Conservation (phyloP, 2,797 vertebrate genomes). For the Paguma larvata region DNA sequence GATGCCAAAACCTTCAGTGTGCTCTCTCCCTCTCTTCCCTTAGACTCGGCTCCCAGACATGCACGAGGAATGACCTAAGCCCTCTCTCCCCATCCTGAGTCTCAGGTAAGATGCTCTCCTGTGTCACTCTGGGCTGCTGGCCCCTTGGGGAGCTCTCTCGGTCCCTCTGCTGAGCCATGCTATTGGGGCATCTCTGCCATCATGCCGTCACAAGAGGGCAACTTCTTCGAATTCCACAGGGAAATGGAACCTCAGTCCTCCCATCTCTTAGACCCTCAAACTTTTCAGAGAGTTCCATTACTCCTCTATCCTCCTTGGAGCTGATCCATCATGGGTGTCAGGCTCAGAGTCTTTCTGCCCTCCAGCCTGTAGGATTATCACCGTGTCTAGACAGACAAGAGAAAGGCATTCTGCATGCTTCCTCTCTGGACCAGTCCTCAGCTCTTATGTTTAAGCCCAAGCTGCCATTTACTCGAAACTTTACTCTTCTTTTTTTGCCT, state of each 20-base stretch:
- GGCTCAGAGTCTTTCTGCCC: background rate
- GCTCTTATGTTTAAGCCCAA: background rate
- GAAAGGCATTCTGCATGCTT: background rate
- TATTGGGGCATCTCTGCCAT: background rate
- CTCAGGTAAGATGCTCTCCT: background rate
- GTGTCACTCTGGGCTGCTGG: background rate
- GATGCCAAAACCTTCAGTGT: background rate
- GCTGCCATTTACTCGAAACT: background rate
- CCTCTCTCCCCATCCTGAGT: background rate
- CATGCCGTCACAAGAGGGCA: accelerated
- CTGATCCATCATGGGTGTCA: too few species aligned
- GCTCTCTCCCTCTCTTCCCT: background rate
- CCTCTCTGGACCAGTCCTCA: background rate
- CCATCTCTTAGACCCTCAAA: background rate
- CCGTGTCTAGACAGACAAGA: background rate
- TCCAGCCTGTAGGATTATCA: background rate
- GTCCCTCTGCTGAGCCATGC: background rate
- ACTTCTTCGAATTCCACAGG: background rate
- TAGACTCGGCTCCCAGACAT: background rate
- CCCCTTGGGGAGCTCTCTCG: background rate
- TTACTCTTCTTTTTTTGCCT: background rate
- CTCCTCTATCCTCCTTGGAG: background rate
- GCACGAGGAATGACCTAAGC: background rate
- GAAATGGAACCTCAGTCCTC: background rate
- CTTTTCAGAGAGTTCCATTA: background rate